Percentiles rank a stretch among this genome's conserved stretches.
Conservation (phyloP, 2,888 invertebrate genomes). For the Microctonus hyperodae region DNA sequence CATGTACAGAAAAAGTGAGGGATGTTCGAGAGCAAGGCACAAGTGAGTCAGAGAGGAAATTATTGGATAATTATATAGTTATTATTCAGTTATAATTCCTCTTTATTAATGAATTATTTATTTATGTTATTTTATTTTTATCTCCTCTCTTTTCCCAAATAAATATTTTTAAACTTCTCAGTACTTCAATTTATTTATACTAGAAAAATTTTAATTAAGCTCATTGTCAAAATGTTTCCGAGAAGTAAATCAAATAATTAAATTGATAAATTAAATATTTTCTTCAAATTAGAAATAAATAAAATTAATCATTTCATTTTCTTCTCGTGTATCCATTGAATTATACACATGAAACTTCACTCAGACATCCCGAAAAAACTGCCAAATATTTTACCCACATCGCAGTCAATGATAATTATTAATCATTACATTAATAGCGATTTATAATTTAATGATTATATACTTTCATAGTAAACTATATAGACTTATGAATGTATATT, state of each 20-base stretch:
- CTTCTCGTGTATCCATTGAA: background rate
- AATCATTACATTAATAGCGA: background rate
- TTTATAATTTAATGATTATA: slow-evolving; percentile 40
- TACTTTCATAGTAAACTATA: slow-evolving; percentile 49
- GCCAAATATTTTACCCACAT: background rate
- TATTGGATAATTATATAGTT: slow-evolving; percentile 37
- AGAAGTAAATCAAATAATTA: background rate
- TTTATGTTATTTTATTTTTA: slow-evolving; percentile 10
- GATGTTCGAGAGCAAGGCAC: slow-evolving; percentile 57
- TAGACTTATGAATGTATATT: slow-evolving; percentile 33
- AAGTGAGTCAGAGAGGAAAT: slow-evolving; percentile 54
- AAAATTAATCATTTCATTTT: background rate
- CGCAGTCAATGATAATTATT: background rate
- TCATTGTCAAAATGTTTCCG: background rate
- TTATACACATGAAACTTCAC: slow-evolving; percentile 24
- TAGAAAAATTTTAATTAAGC: too few species aligned
- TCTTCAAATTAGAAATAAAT: slow-evolving; percentile 14
- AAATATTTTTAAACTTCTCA: too few species aligned
- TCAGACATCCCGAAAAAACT: background rate
- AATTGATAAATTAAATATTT: background rate
- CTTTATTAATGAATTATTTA: slow-evolving; percentile 31
- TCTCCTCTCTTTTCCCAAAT: too few species aligned
- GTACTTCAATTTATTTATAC: too few species aligned
- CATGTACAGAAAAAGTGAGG: slow-evolving; percentile 40
- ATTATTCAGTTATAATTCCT: slow-evolving; percentile 31